Conservation (phyloP, 1,140 invertebrate species). For the Cotesia chilonis region DNA sequence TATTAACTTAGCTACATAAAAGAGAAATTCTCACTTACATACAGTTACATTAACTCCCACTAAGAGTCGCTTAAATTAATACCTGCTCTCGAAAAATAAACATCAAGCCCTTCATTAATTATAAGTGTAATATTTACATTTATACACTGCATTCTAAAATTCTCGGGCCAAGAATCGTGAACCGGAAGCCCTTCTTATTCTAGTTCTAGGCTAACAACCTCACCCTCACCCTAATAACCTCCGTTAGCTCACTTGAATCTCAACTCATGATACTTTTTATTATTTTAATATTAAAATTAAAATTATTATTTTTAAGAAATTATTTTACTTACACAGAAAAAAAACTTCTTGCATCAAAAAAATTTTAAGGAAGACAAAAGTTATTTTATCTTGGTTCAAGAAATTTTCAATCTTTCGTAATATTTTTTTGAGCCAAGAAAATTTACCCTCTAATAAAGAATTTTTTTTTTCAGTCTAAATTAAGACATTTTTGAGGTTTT, state of each 20-base stretch:
- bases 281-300: too few species aligned
- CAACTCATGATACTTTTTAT: not conserved
- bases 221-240: slow-evolving; percentile 56
- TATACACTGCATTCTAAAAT: slow-evolving; percentile 64
- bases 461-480: too few species aligned
- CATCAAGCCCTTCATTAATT: not conserved
- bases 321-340: too few species aligned
- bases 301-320: too few species aligned
- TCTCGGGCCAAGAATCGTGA: slow-evolving; percentile 62
- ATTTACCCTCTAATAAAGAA: too few species aligned
- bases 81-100: not conserved
- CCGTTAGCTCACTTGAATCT: slow-evolving; percentile 45
- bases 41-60: not conserved
- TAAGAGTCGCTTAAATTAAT: too few species aligned
- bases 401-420: too few species aligned
- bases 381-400: too few species aligned
- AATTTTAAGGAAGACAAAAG: too few species aligned
- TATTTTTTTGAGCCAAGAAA: too few species aligned
- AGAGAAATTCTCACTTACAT: not conserved
- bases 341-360: too few species aligned
- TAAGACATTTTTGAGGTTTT: too few species aligned
- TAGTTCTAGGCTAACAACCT: slow-evolving; percentile 64
- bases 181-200: slow-evolving; percentile 61
- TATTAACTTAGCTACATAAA: not conserved
- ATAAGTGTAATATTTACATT: not conserved